phyloP scores from a whole-genome alignment of 2,113 vertebrate genomes.

The Pelusios castaneus region DNA sequence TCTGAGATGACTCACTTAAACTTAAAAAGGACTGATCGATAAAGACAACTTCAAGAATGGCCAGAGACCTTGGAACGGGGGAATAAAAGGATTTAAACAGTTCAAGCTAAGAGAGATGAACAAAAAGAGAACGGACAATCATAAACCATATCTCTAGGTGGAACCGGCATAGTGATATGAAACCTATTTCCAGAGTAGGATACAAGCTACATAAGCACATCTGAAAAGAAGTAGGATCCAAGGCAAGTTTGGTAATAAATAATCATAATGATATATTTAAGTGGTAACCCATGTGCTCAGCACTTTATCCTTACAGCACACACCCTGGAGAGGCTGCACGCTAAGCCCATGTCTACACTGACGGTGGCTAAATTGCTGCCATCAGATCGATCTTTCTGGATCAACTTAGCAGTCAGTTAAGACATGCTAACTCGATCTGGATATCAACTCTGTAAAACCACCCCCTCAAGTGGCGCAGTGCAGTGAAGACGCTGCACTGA shows the following conservation, averaged over 20 bases:
- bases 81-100: neutral
- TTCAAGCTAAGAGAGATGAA: neutral
- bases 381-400: no score
- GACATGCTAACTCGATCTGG: no score
- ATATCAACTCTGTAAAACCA: no score
- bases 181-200: neutral
- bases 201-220: neutral
- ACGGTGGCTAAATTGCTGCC: no score
- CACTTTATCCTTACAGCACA: fast-evolving
- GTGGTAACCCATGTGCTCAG: neutral
- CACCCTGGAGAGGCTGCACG: neutral
- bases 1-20: conserved; percentile 41
- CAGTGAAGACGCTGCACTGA: no score
- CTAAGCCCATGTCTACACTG: no score
- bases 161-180: neutral
- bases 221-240: neutral
- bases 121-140: neutral
- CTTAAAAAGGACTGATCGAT: neutral
- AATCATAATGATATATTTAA: neutral
- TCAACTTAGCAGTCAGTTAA: no score
- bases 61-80: neutral
- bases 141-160: neutral
- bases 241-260: neutral
- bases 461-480: no score
- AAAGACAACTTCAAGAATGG: conserved; percentile 16